Evolutionary conservation across 2,113 vertebrate species (phyloP), one percentile per base, ranked within the genome.

Genomic region (Turnix velox): DNA sequence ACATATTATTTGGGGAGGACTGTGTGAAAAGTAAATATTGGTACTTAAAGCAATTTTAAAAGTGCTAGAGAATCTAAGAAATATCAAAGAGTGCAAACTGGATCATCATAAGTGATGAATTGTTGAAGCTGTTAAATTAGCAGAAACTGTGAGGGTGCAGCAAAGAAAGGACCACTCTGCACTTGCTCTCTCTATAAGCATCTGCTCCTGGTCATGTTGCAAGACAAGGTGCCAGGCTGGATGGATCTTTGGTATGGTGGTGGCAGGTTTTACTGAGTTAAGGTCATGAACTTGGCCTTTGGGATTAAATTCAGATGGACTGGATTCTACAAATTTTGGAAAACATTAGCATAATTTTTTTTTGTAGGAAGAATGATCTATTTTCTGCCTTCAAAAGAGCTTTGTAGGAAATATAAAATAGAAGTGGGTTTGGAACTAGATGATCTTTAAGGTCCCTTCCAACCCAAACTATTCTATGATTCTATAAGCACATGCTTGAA

Each of bases 181-280:
- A 84, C 67, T 7, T 58, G 77, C 61, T 84, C 37, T 78, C 23
- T 77, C 86, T 77, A 3, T 39, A 71, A 87, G 80, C 88, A 78
- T 74, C 87, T 93, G 83, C 43, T 81, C 24, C 55, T 86, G 84
- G 88, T 86, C 84, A 51, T n/a, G 24, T 18, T 81, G 55, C n/a
- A 27, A 93, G 93, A 71, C 84, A 94, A 92, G 61, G 51, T 81
- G 87, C 13, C 24, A 55, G 86, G 80, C 87, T 88, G 68, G 49
- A 49, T 27, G 55, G 71, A 54, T 86, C 55, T 66, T 87, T 43
- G 46, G 69, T 61, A 65, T 73, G 72, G 28, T 54, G 76, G 4
- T 49, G 62, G 71, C 84, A 88, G 73, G 27, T 35, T 95, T 84
- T 84, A 65, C 18, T 43, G 73, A 81, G 52, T 39, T 69, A 57